These are phyloP conservation scores for Mimas tiliae DNA, from an alignment of 2,888 invertebrate species.

Conservation along the genomic window DNA sequence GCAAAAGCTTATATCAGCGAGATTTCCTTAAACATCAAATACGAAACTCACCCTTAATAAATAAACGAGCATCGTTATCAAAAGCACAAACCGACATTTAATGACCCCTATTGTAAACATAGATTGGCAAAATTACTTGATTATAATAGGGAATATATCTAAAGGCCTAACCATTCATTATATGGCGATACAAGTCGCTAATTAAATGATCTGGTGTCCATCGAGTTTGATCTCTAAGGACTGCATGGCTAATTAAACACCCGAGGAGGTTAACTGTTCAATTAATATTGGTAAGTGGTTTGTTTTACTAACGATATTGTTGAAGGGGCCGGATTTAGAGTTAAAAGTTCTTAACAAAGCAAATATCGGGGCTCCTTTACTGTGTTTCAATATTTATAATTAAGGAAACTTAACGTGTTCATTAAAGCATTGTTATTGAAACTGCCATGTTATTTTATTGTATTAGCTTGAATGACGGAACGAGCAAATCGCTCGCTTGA, in stretches of 20 bases:
- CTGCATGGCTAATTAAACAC: constrained; percentile 7
- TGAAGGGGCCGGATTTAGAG: background rate
- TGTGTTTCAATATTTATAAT: background rate
- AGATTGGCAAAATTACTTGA: background rate
- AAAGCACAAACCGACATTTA: background rate
- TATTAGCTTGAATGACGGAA: too few species aligned
- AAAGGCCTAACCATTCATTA: constrained; percentile 2
- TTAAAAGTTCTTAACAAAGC: background rate
- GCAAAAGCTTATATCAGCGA: too few species aligned
- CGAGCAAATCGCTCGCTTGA: too few species aligned
- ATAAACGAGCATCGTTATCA: background rate
- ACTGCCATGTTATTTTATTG: too few species aligned
- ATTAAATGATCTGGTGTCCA: constrained; percentile 22
- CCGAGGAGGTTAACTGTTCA: background rate
- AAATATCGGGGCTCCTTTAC: background rate
- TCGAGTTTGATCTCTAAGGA: constrained; percentile 17
- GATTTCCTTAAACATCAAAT: background rate
- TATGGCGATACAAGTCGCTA: constrained; percentile 7
- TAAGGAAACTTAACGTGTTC: background rate
- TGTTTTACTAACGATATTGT: constrained; percentile 18
- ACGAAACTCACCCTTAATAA: background rate
- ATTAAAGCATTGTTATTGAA: too few species aligned
- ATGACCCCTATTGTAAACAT: background rate
- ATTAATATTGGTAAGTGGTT: constrained; percentile 8
- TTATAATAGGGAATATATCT: background rate